Percentiles rank a stretch among this genome's conserved stretches.
These are phyloP conservation scores for Rhynchonycteris naso DNA, from an alignment of 2,797 vertebrate genomes.

Conservation along the genomic window DNA sequence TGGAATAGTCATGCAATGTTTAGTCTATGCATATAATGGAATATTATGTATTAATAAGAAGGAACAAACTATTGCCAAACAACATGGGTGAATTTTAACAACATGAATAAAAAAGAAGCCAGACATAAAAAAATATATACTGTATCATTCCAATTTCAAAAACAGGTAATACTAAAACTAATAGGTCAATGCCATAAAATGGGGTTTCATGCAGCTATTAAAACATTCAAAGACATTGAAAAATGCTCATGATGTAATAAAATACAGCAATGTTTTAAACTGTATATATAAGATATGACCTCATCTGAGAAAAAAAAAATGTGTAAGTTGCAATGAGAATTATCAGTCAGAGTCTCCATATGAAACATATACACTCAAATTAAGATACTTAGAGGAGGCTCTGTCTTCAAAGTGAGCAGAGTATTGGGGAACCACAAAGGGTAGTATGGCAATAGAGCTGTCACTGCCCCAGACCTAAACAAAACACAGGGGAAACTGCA, in stretches of 20 bases:
- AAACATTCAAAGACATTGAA: not conserved
- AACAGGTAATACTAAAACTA: not conserved
- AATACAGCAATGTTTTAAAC: not conserved
- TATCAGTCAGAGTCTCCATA: not conserved
- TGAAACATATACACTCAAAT: not conserved
- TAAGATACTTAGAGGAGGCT: not conserved
- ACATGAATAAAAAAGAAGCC: not conserved
- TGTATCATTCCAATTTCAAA: not conserved
- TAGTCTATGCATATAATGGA: not conserved
- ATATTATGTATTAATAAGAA: not conserved
- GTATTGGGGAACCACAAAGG: not conserved
- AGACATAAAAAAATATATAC: not conserved
- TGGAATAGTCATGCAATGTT: not conserved
- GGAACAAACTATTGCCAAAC: not conserved
- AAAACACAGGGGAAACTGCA: not conserved
- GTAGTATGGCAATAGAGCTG: not conserved
- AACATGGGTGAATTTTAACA: slow-evolving; percentile 1
- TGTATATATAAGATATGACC: not conserved
- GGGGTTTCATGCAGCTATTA: not conserved
- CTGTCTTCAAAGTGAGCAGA: not conserved
- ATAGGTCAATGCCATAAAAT: not conserved
- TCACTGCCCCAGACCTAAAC: not conserved
- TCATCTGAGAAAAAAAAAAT: not conserved
- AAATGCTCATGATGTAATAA: not conserved
- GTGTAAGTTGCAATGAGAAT: not conserved